A percentile compares a stretch with the other conserved stretches of the same genome.
Conservation (phyloP, 2,113 vertebrate genomes). For the Etia nguti region DNA sequence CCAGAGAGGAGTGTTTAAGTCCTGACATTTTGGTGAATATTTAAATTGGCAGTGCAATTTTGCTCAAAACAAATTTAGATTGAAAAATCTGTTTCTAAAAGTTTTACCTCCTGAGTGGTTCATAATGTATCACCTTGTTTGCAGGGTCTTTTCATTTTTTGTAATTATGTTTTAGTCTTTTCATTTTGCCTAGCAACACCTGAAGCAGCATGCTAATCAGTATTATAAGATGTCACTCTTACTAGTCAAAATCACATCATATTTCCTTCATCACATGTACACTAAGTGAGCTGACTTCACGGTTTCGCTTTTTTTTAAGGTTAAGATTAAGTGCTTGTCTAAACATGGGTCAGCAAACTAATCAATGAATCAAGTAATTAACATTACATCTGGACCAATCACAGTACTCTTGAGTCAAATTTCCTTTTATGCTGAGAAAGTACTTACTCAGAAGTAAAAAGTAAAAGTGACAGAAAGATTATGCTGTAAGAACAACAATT, state of each 20-base stretch:
- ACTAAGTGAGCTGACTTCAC: neutral
- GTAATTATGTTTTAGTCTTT: neutral
- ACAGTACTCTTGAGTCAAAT: too few species aligned
- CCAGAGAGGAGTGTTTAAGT: neutral
- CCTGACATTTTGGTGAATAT: neutral
- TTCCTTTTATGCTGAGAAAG: too few species aligned
- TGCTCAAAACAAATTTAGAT: neutral
- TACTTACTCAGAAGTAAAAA: too few species aligned
- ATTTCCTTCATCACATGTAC: neutral
- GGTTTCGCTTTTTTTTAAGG: neutral
- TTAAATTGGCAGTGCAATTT: constrained; percentile 15
- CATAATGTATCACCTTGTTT: neutral
- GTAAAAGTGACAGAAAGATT: too few species aligned
- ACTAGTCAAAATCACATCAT: neutral
- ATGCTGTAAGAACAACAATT: neutral
- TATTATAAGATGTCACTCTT: neutral
- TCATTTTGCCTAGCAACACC: neutral
- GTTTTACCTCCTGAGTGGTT: neutral
- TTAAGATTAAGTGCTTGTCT: neutral
- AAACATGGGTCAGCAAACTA: neutral
- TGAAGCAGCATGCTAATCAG: neutral
- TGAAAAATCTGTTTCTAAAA: neutral
- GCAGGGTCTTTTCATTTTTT: neutral
- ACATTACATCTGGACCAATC: neutral
- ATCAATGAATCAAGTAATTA: neutral